Evolutionary conservation across 2,113 vertebrate species (phyloP), one percentile per base, ranked within the genome.

Genomic region (Pygoscelis antarcticus): DNA sequence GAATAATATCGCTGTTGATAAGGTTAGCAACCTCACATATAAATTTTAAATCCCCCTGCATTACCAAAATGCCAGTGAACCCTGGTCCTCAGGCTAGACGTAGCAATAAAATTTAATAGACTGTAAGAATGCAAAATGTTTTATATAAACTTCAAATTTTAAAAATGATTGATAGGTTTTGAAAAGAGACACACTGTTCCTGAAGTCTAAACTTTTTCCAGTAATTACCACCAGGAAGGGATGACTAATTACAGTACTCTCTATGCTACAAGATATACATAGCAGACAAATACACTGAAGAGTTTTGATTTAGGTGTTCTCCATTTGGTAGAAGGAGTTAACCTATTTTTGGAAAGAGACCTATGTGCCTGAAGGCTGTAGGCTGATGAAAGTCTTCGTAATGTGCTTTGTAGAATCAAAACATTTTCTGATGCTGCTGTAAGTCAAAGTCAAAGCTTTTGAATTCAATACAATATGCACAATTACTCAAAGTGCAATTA

Each of bases 281-380:
- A 91, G 87, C 91, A 97, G 94, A 88, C 87, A 95, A 89, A 94
- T 87, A 96, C 72, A 77, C 62, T 87, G 51, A 82, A 70, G 61
- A 82, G 82, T 94, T 96, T 88, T 97, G 70, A 96, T 96, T 90
- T 95, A 82, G 65, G 47, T 96, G 64, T 78, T 95, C 94, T 95
- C 64, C 60, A 74, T 93, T 91, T 95, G 77, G 78, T 90, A 90
- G 83, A 96, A 90, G 87, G 66, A 87, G 70, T 91, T 91, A 84
- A 82, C 17, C 82, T 96, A 93, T 96, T 95, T 97, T 96, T 96
- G 87, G 93, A 95, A 95, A 87, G 49, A 93, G 46, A 96, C 76
- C 90, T 94, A 77, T 85, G 76, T 69, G 74, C 54, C 76, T 96
- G 87, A 55, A 94, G 92, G 93, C 92, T 95, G 94, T 91, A 91